These are phyloP conservation scores for Acarapis woodi DNA, from an alignment of 1,140 invertebrate species.

Conservation along the genomic window DNA sequence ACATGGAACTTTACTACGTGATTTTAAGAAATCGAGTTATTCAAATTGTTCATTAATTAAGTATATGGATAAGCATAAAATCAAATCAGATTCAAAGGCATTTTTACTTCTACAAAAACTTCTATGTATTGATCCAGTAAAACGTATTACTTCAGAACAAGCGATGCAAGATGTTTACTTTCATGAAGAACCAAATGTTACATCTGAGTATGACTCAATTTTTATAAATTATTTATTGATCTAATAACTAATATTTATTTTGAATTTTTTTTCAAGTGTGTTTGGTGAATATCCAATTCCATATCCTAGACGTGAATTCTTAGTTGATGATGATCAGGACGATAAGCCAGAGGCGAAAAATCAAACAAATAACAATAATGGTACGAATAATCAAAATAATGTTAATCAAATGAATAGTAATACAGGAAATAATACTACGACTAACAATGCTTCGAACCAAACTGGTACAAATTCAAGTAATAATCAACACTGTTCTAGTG, in stretches of 20 bases:
- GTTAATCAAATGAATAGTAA: no score
- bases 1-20: constrained; percentile 75
- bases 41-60: constrained; percentile 77
- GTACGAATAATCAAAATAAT: no score
- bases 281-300: constrained; percentile 85
- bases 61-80: constrained; percentile 97
- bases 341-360: constrained; percentile 41
- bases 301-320: constrained; percentile 92
- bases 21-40: constrained; percentile 95
- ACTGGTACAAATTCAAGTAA: no score
- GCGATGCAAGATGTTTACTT: constrained; percentile 98
- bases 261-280: no score
- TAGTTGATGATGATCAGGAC: constrained; percentile 90
- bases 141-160: constrained; percentile 83
- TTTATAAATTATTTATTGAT: no score
- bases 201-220: constrained; percentile 45
- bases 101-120: constrained; percentile 77
- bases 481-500: no score
- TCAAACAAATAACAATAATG: no score
- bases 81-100: constrained; percentile 83
- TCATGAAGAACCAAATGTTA: constrained; percentile 70
- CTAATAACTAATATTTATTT: no score
- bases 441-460: no score
- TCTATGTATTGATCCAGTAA: constrained; percentile 91
- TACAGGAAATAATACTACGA: no score